phyloP scores from a whole-genome alignment of 1,140 invertebrate genomes.

The Lethocerus indicus region DNA sequence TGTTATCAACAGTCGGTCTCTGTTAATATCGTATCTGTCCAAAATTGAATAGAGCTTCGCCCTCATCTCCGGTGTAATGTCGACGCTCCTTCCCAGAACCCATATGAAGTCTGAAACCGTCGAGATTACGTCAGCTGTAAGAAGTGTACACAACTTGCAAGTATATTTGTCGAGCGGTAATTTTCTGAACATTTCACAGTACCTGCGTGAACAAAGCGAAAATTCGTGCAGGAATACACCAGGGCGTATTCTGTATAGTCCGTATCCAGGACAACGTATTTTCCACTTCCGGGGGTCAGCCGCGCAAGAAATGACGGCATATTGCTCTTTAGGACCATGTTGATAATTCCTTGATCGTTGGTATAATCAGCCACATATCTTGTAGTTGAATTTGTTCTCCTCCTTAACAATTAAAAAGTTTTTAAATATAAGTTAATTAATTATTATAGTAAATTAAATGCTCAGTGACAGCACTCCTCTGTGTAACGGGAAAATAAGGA shows the following conservation, averaged over 20 bases:
- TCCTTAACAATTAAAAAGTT: conserved; percentile 9
- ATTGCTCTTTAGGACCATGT: conserved; percentile 25
- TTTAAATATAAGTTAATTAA: not conserved
- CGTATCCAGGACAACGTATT: conserved; percentile 47
- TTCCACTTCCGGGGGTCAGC: conserved; percentile 44
- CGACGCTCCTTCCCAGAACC: conserved; percentile 9
- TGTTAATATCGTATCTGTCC: conserved; percentile 10
- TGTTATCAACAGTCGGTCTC: conserved; percentile 11
- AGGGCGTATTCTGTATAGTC: conserved; percentile 52
- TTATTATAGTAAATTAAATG: not conserved
- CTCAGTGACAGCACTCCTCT: too few relatives aligned
- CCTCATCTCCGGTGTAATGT: conserved; percentile 9
- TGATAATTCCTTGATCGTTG: conserved; percentile 6
- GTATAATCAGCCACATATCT: conserved; percentile 1
- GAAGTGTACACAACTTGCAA: too few relatives aligned
- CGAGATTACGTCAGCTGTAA: too few relatives aligned
- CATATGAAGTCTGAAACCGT: conserved; percentile 15
- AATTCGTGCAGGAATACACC: conserved; percentile 48
- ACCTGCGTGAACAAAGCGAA: conserved; percentile 37
- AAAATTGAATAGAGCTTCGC: conserved; percentile 9
- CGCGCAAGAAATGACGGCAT: conserved; percentile 40
- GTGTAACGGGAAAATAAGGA: too few relatives aligned
- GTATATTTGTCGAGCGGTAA: too few relatives aligned
- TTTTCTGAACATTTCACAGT: too few relatives aligned
- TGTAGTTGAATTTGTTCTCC: conserved; percentile 4